Evolutionary conservation across 2,113 vertebrate genomes (phyloP).

Genomic region (Ciconia stormi): DNA sequence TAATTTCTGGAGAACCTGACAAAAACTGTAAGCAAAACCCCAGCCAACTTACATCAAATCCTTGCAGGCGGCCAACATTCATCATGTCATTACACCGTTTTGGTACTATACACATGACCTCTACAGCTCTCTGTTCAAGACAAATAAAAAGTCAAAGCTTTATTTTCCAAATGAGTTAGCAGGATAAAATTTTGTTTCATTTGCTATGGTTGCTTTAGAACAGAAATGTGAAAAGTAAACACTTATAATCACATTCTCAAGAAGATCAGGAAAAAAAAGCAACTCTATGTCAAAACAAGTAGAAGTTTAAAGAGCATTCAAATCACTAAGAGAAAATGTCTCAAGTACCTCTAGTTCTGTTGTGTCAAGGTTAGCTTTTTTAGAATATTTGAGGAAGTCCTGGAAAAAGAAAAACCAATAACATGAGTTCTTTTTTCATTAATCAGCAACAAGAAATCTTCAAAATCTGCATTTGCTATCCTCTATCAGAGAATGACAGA

Average conservation of each 20-base stretch:
- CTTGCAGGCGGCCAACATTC: slow-evolving; percentile 96
- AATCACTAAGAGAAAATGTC: background rate
- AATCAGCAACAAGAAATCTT: background rate
- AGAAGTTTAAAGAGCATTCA: background rate
- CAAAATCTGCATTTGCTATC: background rate
- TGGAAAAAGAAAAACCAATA: slow-evolving; percentile 41
- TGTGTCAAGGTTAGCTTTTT: slow-evolving; percentile 91
- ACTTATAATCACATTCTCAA: background rate
- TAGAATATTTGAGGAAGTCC: slow-evolving; percentile 96
- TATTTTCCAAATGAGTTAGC: background rate
- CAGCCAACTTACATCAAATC: slow-evolving; percentile 89
- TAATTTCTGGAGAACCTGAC: background rate
- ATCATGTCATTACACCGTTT: slow-evolving; percentile 99
- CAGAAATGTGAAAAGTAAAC: background rate
- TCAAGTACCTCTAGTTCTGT: slow-evolving; percentile 89
- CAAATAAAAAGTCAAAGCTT: slow-evolving; percentile 24
- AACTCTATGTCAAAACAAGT: background rate
- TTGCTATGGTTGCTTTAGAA: background rate
- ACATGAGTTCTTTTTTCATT: background rate
- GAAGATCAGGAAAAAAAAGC: background rate
- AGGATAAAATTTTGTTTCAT: background rate
- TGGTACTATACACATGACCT: slow-evolving; percentile 97
- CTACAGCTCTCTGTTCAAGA: slow-evolving; percentile 88
- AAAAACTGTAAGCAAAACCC: background rate
- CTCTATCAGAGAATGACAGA: background rate